phyloP scores from a whole-genome alignment of 2,113 vertebrate species.

The Aegotheles bennettii region DNA sequence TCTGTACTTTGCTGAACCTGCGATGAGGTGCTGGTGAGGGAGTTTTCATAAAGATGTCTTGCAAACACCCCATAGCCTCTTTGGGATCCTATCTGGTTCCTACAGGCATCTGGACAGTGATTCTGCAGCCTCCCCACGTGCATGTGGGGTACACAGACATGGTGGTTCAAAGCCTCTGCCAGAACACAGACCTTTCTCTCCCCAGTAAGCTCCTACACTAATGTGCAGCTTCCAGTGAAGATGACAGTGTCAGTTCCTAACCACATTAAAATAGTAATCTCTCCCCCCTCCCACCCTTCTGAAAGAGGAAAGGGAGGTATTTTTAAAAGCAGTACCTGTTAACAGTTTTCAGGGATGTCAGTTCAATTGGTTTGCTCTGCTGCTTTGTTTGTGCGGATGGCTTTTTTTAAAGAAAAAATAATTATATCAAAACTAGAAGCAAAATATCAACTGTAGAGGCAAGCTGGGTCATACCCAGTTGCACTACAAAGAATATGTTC shows the following conservation, averaged over 20 bases:
- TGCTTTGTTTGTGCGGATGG: neutral
- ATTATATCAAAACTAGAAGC: conserved; percentile 15
- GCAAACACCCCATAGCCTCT: neutral
- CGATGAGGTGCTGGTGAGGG: neutral
- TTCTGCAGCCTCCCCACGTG: neutral
- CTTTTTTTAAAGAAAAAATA: neutral
- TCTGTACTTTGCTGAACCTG: neutral
- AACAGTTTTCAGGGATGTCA: neutral
- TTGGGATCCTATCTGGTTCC: neutral
- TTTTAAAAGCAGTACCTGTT: neutral
- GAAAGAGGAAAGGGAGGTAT: neutral
- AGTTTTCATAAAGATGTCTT: neutral
- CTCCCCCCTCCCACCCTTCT: neutral
- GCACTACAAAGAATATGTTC: conserved; percentile 11
- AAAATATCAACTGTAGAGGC: conserved; percentile 7
- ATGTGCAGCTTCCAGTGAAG: neutral
- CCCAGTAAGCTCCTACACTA: accelerated
- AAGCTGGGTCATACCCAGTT: conserved; percentile 14
- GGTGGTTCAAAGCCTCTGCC: neutral
- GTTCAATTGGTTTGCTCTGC: conserved; percentile 9
- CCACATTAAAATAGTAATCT: neutral
- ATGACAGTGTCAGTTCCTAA: neutral
- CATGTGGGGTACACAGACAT: accelerated
- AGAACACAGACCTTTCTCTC: neutral
- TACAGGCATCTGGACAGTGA: neutral